A percentile compares a stretch with the other conserved stretches of the same genome.
Conservation (phyloP, 2,797 vertebrate species). For the Anableps anableps region DNA sequence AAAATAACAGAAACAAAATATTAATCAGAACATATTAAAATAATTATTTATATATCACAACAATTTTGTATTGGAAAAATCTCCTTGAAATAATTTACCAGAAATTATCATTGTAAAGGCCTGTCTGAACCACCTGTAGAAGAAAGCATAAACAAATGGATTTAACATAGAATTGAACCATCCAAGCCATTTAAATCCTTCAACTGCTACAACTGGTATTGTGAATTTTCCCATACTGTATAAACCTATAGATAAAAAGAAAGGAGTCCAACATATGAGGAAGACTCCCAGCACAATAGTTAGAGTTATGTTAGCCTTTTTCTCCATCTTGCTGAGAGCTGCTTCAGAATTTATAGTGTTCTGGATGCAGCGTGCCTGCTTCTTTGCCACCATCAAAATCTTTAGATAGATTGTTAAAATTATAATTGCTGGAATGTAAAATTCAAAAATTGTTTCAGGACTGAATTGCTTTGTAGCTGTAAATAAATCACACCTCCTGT, state of each 20-base stretch:
- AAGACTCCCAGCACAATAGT: constrained; percentile 38
- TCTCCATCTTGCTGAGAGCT: constrained; percentile 31
- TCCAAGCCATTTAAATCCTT: not conserved
- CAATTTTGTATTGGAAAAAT: not conserved
- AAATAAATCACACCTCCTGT: not conserved
- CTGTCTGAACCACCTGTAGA: not conserved
- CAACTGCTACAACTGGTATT: not conserved
- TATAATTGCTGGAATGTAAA: constrained; percentile 84
- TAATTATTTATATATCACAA: not conserved
- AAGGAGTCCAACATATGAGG: constrained; percentile 18
- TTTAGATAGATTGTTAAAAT: constrained; percentile 82
- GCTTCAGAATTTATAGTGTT: constrained; percentile 6
- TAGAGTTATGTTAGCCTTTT: constrained; percentile 40
- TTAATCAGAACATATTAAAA: not conserved
- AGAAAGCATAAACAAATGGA: constrained; percentile 1
- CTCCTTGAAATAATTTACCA: not conserved
- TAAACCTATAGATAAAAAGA: not conserved
- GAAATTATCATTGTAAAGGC: not conserved
- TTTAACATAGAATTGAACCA: constrained; percentile 4
- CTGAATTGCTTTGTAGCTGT: constrained; percentile 39
- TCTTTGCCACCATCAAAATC: constrained; percentile 27
- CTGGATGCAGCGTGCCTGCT: constrained; percentile 34
- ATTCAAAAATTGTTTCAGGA: constrained; percentile 64
- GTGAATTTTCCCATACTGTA: not conserved
- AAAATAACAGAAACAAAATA: not conserved